Conservation (phyloP, 2,888 invertebrate genomes). For the Carpatolechia fugitivella region DNA sequence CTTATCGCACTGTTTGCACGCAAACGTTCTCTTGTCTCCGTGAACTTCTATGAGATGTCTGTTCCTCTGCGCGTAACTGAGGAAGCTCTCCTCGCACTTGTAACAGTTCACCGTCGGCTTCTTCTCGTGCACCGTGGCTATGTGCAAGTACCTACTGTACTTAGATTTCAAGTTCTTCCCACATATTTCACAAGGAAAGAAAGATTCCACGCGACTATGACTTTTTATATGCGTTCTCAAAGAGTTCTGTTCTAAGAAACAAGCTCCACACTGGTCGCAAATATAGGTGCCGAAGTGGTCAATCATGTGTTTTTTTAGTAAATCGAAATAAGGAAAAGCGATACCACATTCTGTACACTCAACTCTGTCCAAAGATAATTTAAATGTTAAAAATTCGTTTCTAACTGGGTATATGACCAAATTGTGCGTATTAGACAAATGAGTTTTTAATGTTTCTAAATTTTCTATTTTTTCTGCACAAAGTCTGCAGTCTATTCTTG, state of each 20-base stretch:
- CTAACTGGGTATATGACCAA: constrained; percentile 42
- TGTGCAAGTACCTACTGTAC: constrained; percentile 58
- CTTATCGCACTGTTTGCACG: constrained; percentile 62
- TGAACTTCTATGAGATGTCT: constrained; percentile 63
- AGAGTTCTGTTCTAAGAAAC: constrained; percentile 67
- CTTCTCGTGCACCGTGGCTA: constrained; percentile 64
- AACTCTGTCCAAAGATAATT: constrained; percentile 50
- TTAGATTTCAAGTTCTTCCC: constrained; percentile 66
- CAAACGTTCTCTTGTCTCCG: constrained; percentile 60
- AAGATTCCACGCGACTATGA: constrained; percentile 67
- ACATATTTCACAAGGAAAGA: constrained; percentile 70
- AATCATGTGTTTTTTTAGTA: constrained; percentile 61
- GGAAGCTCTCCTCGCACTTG: constrained; percentile 61
- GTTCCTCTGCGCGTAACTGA: constrained; percentile 58
- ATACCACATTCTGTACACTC: constrained; percentile 58
- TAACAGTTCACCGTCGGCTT: constrained; percentile 63
- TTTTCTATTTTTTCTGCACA: constrained; percentile 33
- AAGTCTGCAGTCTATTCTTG: constrained; percentile 53
- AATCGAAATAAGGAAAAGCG: constrained; percentile 60
- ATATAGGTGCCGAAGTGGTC: constrained; percentile 63
- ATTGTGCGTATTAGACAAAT: constrained; percentile 45
- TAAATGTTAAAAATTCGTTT: constrained; percentile 63
- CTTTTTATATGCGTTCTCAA: constrained; percentile 62
- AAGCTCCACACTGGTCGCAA: constrained; percentile 66
- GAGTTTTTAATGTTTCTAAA: constrained; percentile 47